These are phyloP conservation scores for Ceratitis capitata DNA, from an alignment of 1,140 invertebrate genomes.

Conservation along the genomic window DNA sequence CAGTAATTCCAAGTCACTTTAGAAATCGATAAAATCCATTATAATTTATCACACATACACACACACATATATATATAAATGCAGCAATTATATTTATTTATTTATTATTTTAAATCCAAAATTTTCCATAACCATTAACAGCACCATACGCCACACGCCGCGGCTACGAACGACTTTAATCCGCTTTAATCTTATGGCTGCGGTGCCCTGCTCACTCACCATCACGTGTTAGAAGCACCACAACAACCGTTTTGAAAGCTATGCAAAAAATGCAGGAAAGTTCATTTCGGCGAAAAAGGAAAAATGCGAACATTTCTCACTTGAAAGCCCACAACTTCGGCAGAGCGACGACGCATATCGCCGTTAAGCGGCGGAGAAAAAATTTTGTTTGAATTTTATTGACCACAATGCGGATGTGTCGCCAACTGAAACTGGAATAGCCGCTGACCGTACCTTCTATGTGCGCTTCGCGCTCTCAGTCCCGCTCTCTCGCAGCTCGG, in stretches of 20 bases:
- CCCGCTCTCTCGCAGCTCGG: neutral
- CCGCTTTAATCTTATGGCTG: neutral
- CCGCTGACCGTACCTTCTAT: neutral
- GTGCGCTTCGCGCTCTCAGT: neutral
- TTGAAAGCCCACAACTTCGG: neutral
- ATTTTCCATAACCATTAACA: too few species aligned
- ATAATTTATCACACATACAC: neutral
- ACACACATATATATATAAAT: neutral
- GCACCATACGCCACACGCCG: neutral
- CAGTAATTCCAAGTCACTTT: neutral
- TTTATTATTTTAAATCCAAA: neutral
- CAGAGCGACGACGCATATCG: neutral
- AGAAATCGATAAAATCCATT: neutral
- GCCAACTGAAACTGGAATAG: constrained; percentile 10
- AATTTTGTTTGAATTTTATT: neutral
- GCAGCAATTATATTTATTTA: neutral
- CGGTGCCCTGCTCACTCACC: neutral
- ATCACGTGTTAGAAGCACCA: neutral
- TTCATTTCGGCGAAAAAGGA: too few species aligned
- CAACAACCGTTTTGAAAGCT: neutral
- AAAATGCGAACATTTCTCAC: too few species aligned
- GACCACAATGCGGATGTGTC: constrained; percentile 32
- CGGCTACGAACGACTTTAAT: neutral
- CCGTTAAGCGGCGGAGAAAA: too few species aligned
- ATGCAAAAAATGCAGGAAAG: neutral